phyloP scores from a whole-genome alignment of 2,888 invertebrate species.

The Alloplasta piceator region DNA sequence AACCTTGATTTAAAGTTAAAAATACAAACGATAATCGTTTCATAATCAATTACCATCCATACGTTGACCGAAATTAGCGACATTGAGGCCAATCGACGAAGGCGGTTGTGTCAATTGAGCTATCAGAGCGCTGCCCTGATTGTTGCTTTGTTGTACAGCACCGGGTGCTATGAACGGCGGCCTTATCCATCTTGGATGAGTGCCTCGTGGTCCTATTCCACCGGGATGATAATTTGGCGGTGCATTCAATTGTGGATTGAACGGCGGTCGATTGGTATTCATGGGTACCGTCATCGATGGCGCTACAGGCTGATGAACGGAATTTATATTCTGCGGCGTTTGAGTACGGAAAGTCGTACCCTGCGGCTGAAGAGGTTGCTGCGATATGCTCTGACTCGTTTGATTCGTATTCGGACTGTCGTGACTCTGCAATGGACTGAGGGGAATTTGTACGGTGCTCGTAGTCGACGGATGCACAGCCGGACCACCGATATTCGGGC shows the following conservation, averaged over 20 bases:
- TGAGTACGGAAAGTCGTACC: constrained; percentile 82
- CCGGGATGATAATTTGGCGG: constrained; percentile 84
- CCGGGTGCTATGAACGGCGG: constrained; percentile 78
- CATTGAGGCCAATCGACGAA: constrained; percentile 83
- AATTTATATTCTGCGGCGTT: constrained; percentile 76
- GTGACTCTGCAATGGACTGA: constrained; percentile 85
- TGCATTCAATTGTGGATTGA: constrained; percentile 81
- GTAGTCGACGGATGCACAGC: constrained; percentile 76
- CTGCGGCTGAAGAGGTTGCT: constrained; percentile 80
- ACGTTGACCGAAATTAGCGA: constrained; percentile 84
- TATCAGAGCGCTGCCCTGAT: constrained; percentile 85
- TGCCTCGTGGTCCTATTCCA: constrained; percentile 73
- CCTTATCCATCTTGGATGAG: constrained; percentile 76
- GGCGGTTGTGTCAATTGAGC: constrained; percentile 86
- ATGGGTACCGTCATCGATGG: constrained; percentile 76
- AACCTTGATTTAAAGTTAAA: constrained; percentile 25
- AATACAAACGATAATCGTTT: neutral
- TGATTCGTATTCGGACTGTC: constrained; percentile 85
- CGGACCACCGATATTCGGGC: constrained; percentile 86
- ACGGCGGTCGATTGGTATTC: constrained; percentile 78
- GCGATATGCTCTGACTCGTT: constrained; percentile 79
- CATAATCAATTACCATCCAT: constrained; percentile 77
- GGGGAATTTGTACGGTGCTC: constrained; percentile 82
- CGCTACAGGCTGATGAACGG: constrained; percentile 78
- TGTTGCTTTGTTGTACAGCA: constrained; percentile 75